Evolutionary conservation across 2,797 vertebrate species (phyloP), one percentile per base, ranked within the genome.

Genomic region (Danio kyathit): DNA sequence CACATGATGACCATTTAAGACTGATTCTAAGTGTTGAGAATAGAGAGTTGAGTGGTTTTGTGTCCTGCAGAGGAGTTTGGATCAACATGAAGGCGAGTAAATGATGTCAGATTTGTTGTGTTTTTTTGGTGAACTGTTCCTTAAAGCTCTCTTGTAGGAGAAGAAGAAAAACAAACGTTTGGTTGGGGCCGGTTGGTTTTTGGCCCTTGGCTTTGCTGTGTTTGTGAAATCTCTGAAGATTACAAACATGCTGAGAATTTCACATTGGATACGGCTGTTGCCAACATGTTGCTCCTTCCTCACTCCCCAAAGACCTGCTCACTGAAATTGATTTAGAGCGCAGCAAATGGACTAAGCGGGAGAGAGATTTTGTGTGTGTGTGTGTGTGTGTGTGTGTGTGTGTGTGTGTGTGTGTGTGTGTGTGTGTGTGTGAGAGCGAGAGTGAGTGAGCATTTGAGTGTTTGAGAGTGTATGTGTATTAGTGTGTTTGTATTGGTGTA

Each of bases 201-300:
- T 29, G 11, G 67, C 56, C 54, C 19, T 44, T 72, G 1, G 3
- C 69, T 29, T 29, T 56, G 19, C 19, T 46, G 17, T 46, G 19
- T 48, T 64, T 17, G 19, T 46, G 17, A 73, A 73, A 43, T 48
- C 78, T 40, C 78, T 17, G 19, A 64, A 64, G 69, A 63, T 63
- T 73, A 38, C 46, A 73, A 64, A 73, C 48, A 73, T 80, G 57
- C 43, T 12, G 59, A 64, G 69, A 73, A 80, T 80, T 73, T 80
- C 21, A 80, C 21, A 73, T 73, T 80, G 1, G 40, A 56, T 54
- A 44, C 49, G 71, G 49, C 69, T 64, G 49, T 69, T 72, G 78
- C 59, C 78, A 80, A 56, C 69, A 64, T 80, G 57, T 40, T 54
- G 59, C 59, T 80, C 59, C 49, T 44, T 46, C 38, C 40, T 44